phyloP scores from a whole-genome alignment of 2,113 vertebrate genomes.

The Aramus guarauna region DNA sequence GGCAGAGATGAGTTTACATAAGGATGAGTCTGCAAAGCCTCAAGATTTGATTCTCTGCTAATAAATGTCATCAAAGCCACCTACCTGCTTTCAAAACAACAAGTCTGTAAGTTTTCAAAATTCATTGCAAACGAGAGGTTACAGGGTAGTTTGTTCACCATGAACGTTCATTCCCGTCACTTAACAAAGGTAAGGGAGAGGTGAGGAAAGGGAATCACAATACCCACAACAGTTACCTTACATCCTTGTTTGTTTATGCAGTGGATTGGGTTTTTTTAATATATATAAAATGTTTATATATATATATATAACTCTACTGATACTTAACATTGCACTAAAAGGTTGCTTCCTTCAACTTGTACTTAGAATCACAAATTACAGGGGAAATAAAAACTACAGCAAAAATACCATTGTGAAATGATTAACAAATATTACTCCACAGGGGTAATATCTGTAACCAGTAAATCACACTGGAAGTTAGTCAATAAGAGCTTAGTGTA shows the following conservation, averaged over 20 bases:
- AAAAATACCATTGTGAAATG: conserved; percentile 1
- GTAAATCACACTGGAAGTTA: conserved; percentile 29
- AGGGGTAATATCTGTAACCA: background rate
- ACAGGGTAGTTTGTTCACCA: background rate
- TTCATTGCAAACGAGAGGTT: background rate
- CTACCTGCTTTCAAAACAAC: background rate
- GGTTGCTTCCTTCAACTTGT: conserved; percentile 41
- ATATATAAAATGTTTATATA: background rate
- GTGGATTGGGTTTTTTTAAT: background rate
- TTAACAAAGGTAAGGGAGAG: background rate
- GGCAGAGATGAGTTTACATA: background rate
- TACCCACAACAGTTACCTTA: conserved; percentile 23
- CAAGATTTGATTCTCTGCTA: background rate
- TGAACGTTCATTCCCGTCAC: conserved; percentile 36
- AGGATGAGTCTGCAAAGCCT: background rate
- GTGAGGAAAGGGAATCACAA: conserved; percentile 14
- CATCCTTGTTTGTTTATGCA: conserved; percentile 56
- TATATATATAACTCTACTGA: conserved; percentile 27
- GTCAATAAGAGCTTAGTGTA: background rate
- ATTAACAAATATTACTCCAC: background rate
- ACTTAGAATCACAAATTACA: conserved; percentile 60
- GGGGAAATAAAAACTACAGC: conserved; percentile 15
- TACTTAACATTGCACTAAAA: conserved; percentile 68
- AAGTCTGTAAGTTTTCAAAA: background rate
- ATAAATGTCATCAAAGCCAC: background rate